phyloP scores from a whole-genome alignment of 1,140 invertebrate genomes.

The Polyergus mexicanus region DNA sequence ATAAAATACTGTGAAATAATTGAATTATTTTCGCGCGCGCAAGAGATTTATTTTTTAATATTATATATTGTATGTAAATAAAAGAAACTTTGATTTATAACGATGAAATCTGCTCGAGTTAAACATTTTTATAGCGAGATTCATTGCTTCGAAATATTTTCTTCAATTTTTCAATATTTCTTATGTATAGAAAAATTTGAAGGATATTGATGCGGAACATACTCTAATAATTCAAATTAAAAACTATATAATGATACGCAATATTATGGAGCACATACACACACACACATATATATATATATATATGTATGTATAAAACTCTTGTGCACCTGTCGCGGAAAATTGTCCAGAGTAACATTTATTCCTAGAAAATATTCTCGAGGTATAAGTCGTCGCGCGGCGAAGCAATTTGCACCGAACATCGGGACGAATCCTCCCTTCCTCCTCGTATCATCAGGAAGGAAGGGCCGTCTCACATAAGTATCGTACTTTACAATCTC shows the following conservation, averaged over 20 bases:
- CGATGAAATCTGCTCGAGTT: neutral
- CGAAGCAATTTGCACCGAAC: constrained; percentile 48
- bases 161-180: neutral
- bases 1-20: neutral
- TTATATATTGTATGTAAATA: neutral
- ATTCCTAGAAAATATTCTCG: constrained; percentile 41
- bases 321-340: neutral
- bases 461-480: neutral
- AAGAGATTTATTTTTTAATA: neutral
- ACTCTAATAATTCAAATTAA: too few species aligned
- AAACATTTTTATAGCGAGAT: neutral
- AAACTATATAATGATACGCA: too few species aligned
- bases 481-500: constrained; percentile 53
- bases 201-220: neutral
- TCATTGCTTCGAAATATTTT: neutral
- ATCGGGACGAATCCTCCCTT: neutral
- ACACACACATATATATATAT: too few species aligned
- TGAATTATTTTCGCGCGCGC: constrained; percentile 11
- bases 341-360: constrained; percentile 34
- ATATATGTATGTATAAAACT: neutral
- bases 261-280: too few species aligned
- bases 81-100: neutral
- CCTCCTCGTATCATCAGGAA: neutral
- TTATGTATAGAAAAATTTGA: neutral
- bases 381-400: constrained; percentile 37